A percentile compares a stretch with the other conserved stretches of the same genome.
phyloP scores from a whole-genome alignment of 2,113 vertebrate genomes.

The Anoura caudifer region DNA sequence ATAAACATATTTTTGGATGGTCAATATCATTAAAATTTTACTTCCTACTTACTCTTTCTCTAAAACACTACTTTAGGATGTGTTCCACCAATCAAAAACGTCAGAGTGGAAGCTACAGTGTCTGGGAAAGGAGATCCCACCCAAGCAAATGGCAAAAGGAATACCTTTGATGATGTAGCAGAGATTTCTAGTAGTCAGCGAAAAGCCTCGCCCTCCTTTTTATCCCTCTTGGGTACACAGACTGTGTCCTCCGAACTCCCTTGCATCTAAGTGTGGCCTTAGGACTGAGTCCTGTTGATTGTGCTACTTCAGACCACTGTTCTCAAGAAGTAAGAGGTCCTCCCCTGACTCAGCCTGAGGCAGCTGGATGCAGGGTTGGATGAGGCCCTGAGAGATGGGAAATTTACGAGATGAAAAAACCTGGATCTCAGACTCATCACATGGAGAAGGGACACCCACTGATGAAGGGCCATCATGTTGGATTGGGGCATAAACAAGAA shows the following conservation, averaged over 20 bases:
- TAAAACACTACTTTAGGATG: background rate
- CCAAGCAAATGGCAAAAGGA: background rate
- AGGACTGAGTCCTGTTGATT: background rate
- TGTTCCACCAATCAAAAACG: background rate
- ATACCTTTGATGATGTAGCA: background rate
- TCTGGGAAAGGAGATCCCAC: background rate
- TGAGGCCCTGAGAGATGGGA: background rate
- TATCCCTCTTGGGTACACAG: background rate
- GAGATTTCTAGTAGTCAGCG: background rate
- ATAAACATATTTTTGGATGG: background rate
- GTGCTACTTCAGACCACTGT: background rate
- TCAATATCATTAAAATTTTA: background rate
- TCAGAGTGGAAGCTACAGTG: background rate
- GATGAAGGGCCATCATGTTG: background rate
- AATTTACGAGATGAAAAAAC: background rate
- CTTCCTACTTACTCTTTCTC: background rate
- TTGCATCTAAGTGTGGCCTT: background rate
- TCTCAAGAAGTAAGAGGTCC: background rate
- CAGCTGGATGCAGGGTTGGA: background rate
- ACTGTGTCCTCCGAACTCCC: background rate
- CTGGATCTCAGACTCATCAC: background rate
- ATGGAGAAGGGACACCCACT: background rate
- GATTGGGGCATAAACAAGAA: background rate
- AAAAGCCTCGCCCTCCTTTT: background rate
- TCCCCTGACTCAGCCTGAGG: background rate